These are phyloP conservation scores for Phorcus lineatus DNA, from an alignment of 2,888 invertebrate species.

Conservation along the genomic window DNA sequence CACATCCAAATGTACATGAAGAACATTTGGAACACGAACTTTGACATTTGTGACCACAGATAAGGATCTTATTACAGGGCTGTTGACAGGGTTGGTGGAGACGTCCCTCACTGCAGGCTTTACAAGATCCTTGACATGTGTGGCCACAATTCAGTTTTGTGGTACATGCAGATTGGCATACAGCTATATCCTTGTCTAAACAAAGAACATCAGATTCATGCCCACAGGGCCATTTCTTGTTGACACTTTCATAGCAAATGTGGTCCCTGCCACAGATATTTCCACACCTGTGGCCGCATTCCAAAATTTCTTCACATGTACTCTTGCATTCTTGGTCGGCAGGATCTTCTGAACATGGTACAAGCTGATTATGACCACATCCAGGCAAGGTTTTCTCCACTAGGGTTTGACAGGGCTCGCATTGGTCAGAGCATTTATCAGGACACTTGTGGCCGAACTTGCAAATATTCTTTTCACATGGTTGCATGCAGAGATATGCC, in stretches of 20 bases:
- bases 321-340: constrained; percentile 61
- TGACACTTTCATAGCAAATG: neutral
- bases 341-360: constrained; percentile 61
- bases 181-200: constrained; percentile 39
- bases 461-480: constrained; percentile 39
- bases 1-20: constrained; percentile 74
- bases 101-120: constrained; percentile 79
- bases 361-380: constrained; percentile 64
- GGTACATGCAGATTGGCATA: constrained; percentile 50
- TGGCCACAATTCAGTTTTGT: constrained; percentile 58
- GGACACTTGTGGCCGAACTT: constrained; percentile 44
- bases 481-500: constrained; percentile 52
- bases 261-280: constrained; percentile 44
- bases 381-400: constrained; percentile 56
- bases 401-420: constrained; percentile 55
- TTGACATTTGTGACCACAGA: constrained; percentile 76
- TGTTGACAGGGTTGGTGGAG: constrained; percentile 77
- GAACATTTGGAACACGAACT: constrained; percentile 67
- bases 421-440: constrained; percentile 77
- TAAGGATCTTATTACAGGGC: constrained; percentile 76
- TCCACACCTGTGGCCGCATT: constrained; percentile 34
- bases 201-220: constrained; percentile 60
- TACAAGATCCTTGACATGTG: constrained; percentile 71
- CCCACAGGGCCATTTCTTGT: constrained; percentile 45
- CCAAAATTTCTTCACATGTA: neutral